Base-by-base conservation (phyloP, 2,797 vertebrate species). In the Amazonetta brasiliensis region DNA sequence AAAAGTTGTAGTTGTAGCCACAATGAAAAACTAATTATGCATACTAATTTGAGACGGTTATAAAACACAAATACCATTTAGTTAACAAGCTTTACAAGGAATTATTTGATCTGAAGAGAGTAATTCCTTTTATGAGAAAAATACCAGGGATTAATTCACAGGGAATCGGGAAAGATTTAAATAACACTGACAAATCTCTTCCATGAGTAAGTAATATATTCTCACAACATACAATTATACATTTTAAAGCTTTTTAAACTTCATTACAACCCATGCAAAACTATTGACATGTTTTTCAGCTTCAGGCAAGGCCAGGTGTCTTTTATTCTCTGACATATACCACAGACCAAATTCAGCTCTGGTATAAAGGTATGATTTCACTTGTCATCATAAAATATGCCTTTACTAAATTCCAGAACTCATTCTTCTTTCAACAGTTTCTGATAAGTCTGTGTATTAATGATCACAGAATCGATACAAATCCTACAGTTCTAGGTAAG, bases 131-230 rank as follows among this genome's bases (percentile, higher is more conserved):
- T 63, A 78, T 62, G 17, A 59, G 17, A 80, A 58, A 23, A 58
- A 23, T 46, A 48, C 20, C 22, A 85, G 77, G 83, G 73, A 41
- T 44, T 19, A 55, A 66, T 48, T 92, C 41, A 31, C 28, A 72
- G 33, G 35, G 25, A 92, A 77, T 83, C 39, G 91, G 89, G 84
- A 94, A 91, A 72, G 8, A 85, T 86, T 87, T 91, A 84, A 79
- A 77, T 67, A 93, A 77, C 68, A 77, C 10, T 15, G 6, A 22
- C 44, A 64, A 41, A 68, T 46, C 26, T 71, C 31, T 72, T 84
- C 55, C 59, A 84, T 44, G 3, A 72, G 66, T 68, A 81, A 77
- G 82, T 71, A 89, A 87, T 58, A 58, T 48, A 56, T 77, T 89
- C 60, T 85, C 89, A 60, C 19, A 60, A 63, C n/a, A 90, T 68